Percentiles rank a stretch among this genome's conserved stretches.
Evolutionary conservation across 2,888 invertebrate genomes (phyloP).

Genomic region (Nemotelus nigrinus): DNA sequence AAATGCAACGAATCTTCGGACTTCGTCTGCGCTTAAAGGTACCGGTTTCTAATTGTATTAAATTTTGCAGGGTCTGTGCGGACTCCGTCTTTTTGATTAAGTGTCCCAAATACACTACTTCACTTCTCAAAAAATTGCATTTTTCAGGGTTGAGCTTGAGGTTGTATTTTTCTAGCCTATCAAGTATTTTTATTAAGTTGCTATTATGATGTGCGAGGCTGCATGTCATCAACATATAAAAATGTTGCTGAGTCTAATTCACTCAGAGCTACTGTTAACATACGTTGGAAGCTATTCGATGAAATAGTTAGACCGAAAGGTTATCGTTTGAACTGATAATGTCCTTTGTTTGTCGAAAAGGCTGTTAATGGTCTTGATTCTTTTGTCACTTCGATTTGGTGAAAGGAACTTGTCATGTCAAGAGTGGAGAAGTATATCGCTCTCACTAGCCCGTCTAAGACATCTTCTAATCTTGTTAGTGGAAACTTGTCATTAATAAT

Average conservation of each 20-base stretch:
- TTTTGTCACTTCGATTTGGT: neutral
- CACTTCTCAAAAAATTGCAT: neutral
- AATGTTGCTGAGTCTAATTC: neutral
- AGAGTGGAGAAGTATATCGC: slow-evolving; percentile 14
- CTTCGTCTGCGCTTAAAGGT: too few species aligned
- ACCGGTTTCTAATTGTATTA: too few species aligned
- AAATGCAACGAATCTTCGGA: too few species aligned
- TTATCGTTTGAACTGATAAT: slow-evolving; percentile 13
- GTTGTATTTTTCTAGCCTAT: neutral
- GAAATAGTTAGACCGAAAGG: slow-evolving; percentile 30
- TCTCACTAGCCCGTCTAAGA: slow-evolving; percentile 4
- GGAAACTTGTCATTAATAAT: slow-evolving; percentile 17
- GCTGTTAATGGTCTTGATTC: slow-evolving; percentile 4
- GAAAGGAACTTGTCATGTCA: too few species aligned
- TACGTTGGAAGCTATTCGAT: slow-evolving; percentile 31
- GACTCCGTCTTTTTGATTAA: neutral
- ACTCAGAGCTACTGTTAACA: slow-evolving; percentile 20
- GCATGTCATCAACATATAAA: slow-evolving; percentile 5
- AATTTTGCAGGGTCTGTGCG: too few species aligned
- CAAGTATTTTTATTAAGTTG: neutral
- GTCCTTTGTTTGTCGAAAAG: neutral
- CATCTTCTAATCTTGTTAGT: neutral
- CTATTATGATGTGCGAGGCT: neutral
- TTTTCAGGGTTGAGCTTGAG: slow-evolving; percentile 4
- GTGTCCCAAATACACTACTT: neutral